These are phyloP conservation scores for Poeciliopsis gracilis DNA, from an alignment of 2,797 vertebrate genomes.

Conservation along the genomic window DNA sequence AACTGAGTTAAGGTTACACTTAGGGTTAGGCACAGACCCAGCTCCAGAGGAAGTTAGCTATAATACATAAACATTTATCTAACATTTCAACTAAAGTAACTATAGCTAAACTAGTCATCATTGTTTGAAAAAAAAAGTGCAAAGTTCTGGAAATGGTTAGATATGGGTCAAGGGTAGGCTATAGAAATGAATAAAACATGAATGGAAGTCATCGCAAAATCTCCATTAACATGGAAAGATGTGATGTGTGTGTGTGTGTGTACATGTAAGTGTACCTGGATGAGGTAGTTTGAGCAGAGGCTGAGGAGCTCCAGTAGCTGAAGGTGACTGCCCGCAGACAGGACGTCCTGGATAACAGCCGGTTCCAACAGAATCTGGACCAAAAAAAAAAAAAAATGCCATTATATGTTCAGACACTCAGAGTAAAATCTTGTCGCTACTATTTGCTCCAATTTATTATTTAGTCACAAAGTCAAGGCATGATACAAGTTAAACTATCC, in stretches of 20 bases:
- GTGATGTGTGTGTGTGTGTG: neutral
- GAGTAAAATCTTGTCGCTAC: neutral
- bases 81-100: too few relatives aligned
- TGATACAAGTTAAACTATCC: neutral
- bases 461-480: neutral
- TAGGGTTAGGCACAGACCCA: too few relatives aligned
- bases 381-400: conserved; percentile 22
- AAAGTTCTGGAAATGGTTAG: too few relatives aligned
- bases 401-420: neutral
- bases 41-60: too few relatives aligned
- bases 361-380: conserved; percentile 92
- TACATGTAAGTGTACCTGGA: conserved; percentile 54
- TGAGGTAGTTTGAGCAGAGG: conserved; percentile 96
- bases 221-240: neutral
- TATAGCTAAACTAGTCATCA: too few relatives aligned
- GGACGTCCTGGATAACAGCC: conserved; percentile 92
- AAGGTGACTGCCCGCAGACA: conserved; percentile 96
- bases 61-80: too few relatives aligned
- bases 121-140: too few relatives aligned
- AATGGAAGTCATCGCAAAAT: neutral
- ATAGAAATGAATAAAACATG: neutral
- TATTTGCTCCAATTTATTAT: neutral
- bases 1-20: neutral
- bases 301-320: conserved; percentile 95
- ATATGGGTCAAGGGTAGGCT: too few relatives aligned